A percentile compares a stretch with the other conserved stretches of the same genome.
These are phyloP conservation scores for Heterodera schachtii DNA, from an alignment of 1,140 invertebrate species.

Conservation along the genomic window DNA sequence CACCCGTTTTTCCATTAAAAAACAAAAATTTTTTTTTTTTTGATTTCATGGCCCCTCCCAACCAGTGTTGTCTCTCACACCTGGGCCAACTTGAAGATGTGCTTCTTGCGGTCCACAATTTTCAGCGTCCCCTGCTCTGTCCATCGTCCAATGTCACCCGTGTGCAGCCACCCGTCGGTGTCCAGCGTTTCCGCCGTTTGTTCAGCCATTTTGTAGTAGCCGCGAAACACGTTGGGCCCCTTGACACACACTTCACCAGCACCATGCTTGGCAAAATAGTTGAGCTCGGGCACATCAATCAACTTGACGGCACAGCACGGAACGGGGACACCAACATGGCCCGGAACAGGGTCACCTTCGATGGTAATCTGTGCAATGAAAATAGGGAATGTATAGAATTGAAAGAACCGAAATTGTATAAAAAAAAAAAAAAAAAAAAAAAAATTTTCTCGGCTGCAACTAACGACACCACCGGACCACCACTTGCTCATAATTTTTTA, in stretches of 20 bases:
- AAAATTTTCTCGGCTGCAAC: too few species aligned
- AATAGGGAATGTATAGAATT: too few species aligned
- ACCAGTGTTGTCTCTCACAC: constrained; percentile 11
- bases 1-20: too few species aligned
- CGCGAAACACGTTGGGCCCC: constrained; percentile 65
- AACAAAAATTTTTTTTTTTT: constrained; percentile 14
- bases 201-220: constrained; percentile 67
- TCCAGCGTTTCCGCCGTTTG: constrained; percentile 68
- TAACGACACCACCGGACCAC: too few species aligned
- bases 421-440: too few species aligned
- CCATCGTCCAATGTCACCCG: constrained; percentile 66
- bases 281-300: constrained; percentile 64
- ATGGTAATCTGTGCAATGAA: constrained; percentile 52
- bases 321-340: constrained; percentile 65
- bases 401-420: too few species aligned
- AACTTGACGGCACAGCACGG: constrained; percentile 64
- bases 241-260: constrained; percentile 62
- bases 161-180: constrained; percentile 67
- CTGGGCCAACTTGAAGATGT: constrained; percentile 71
- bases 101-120: constrained; percentile 70
- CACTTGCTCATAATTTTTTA: neutral
- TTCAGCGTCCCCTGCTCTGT: constrained; percentile 68
- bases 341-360: constrained; percentile 59
- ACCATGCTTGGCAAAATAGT: constrained; percentile 60
- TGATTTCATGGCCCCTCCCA: too few species aligned